Conservation (phyloP, 2,888 invertebrate genomes). For the Nymphalis urticae region DNA sequence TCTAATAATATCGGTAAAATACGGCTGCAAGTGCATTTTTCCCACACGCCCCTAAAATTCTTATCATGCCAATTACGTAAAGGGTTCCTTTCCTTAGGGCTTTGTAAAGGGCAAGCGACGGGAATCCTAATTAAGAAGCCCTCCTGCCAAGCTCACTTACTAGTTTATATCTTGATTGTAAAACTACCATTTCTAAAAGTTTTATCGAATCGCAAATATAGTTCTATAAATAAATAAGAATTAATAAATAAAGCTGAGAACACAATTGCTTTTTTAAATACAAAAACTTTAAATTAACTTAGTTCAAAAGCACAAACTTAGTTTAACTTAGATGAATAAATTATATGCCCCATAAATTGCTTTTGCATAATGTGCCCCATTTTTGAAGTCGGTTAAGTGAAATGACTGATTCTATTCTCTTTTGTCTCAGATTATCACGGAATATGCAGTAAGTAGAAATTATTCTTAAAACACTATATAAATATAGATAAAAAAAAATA, state of each 20-base stretch:
- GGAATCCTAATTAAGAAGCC: slow-evolving; percentile 77
- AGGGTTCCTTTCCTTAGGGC: slow-evolving; percentile 65
- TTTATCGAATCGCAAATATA: slow-evolving; percentile 5
- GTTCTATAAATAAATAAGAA: background rate
- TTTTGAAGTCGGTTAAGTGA: slow-evolving; percentile 28
- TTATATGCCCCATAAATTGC: background rate
- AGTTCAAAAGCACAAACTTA: background rate
- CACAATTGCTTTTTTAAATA: background rate
- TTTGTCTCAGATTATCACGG: slow-evolving; percentile 43
- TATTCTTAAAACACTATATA: slow-evolving; percentile 34
- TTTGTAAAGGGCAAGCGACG: slow-evolving; percentile 71
- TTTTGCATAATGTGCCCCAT: slow-evolving; percentile 7
- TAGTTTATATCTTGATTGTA: slow-evolving; percentile 37
- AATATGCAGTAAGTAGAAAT: slow-evolving; percentile 42
- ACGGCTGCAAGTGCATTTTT: slow-evolving; percentile 68
- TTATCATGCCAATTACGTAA: slow-evolving; percentile 79
- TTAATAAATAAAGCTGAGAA: background rate
- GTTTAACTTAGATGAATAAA: no score
- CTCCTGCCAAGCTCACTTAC: slow-evolving; percentile 57
- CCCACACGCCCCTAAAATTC: slow-evolving; percentile 75
- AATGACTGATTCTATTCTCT: slow-evolving; percentile 38
- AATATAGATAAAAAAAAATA: background rate
- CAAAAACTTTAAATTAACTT: background rate
- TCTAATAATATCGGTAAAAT: slow-evolving; percentile 10
- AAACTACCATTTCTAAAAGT: slow-evolving; percentile 26